A percentile compares a stretch with the other conserved stretches of the same genome.
phyloP scores from a whole-genome alignment of 2,888 invertebrate species.

The Pasiphila rectangulata region DNA sequence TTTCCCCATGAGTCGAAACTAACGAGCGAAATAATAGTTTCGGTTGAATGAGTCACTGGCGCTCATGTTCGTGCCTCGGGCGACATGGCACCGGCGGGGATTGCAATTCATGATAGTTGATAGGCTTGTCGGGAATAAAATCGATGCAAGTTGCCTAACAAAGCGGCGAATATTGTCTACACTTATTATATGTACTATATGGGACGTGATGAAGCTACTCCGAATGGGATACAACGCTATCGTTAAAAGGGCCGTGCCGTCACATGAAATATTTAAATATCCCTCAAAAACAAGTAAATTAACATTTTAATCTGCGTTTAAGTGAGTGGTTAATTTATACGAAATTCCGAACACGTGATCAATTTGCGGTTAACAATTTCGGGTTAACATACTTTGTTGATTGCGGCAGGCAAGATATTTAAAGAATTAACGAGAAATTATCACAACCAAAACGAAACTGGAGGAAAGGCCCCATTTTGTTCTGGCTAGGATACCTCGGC shows the following conservation, averaged over 20 bases:
- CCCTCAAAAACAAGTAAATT: too few relatives aligned
- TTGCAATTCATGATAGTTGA: constrained; percentile 53
- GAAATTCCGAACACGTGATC: not conserved
- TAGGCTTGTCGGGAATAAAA: constrained; percentile 40
- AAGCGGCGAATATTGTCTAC: constrained; percentile 6
- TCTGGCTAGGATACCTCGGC: too few relatives aligned
- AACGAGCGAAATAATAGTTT: constrained; percentile 22
- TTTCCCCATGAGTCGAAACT: constrained; percentile 13
- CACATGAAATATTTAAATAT: not conserved
- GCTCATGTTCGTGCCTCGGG: constrained; percentile 50
- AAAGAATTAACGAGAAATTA: too few relatives aligned
- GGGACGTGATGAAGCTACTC: not conserved
- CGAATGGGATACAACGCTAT: not conserved
- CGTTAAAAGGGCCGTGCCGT: not conserved
- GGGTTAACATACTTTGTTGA: not conserved
- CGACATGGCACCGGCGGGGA: constrained; percentile 56
- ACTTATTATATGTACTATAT: too few relatives aligned
- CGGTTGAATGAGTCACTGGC: constrained; percentile 43
- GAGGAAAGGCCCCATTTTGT: too few relatives aligned
- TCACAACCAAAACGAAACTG: too few relatives aligned
- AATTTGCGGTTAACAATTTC: not conserved
- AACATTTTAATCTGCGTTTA: not conserved
- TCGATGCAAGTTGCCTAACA: constrained; percentile 33
- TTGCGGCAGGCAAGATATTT: constrained; percentile 2
- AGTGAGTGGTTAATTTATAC: not conserved